Evolutionary conservation across 2,888 invertebrate genomes (phyloP), one percentile per base, ranked within the genome.

Genomic region (Hypercompe scribonia): DNA sequence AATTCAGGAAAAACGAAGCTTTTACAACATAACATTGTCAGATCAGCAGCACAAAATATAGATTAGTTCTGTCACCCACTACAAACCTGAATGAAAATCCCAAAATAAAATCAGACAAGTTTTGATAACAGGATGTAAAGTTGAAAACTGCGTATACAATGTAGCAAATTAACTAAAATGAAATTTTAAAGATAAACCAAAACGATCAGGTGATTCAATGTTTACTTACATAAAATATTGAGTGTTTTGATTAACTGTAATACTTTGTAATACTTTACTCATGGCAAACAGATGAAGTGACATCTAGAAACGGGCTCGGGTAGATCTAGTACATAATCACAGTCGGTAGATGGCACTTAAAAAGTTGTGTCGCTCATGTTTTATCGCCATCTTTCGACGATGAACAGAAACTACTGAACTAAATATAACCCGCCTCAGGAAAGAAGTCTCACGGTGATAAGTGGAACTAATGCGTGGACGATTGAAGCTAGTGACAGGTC

Each of bases 141-240:
- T 28, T 71, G 31, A 82, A 76, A 76, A 58, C 58, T 63, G 72
- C 73, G 74, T 79, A 76, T 71, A 75, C 73, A 64, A 65, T 65
- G 66, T 72, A 42, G 31, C 34, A 65, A 67, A 33, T 64, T 42
- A 34, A 34, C 28, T 65, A 8, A 54, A 65, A 31, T 31, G 31
- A 61, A 61, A 50, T 46, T 46, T 72, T 64, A 65, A n/a, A 42
- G 46, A 54, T 24, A 65, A 33, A 50, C 39, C 33, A 65, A 69
- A 31, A 46, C 50, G 61, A 70, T 74, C 65, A 72, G 66, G 39
- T 77, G 68, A 79, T 79, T 42, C n/a, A 50, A 70, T 71, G 76
- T 71, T 76, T 76, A 68, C 24, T 68, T 68, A 66, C 70, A 28
- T 33, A 15, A 8, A 61, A 61, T 7, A 61, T 31, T 54, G 50